A percentile compares a stretch with the other conserved stretches of the same genome.
These are phyloP conservation scores for Cheilosia scutellata DNA, from an alignment of 2,888 invertebrate genomes.

Conservation along the genomic window DNA sequence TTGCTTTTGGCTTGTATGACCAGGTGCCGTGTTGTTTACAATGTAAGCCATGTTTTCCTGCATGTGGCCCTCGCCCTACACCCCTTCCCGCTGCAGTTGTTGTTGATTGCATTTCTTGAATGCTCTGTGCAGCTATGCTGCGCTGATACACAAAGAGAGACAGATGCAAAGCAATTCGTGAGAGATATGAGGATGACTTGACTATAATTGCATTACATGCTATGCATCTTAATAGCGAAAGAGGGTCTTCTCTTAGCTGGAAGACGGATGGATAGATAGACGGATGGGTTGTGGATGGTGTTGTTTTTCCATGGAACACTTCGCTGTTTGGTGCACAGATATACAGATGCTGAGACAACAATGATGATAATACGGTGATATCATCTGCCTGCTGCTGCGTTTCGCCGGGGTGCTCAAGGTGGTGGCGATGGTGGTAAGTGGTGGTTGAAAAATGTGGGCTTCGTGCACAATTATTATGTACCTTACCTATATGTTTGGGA, in stretches of 20 bases:
- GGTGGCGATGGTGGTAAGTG: neutral
- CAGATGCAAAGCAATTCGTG: slow-evolving; percentile 16
- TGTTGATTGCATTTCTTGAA: slow-evolving; percentile 4
- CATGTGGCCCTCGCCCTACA: no score
- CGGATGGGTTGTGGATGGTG: slow-evolving; percentile 34
- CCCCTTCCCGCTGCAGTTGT: neutral
- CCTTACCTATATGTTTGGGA: no score
- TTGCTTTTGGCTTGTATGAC: slow-evolving; percentile 53
- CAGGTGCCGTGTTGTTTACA: slow-evolving; percentile 68
- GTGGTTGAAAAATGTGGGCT: slow-evolving; percentile 16
- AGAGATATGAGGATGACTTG: slow-evolving; percentile 43
- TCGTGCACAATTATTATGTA: slow-evolving; percentile 9
- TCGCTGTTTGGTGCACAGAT: slow-evolving; percentile 12
- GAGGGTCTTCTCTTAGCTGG: neutral
- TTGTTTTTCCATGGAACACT: slow-evolving; percentile 53
- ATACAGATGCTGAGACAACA: slow-evolving; percentile 12
- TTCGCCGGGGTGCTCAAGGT: slow-evolving; percentile 13
- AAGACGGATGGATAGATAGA: slow-evolving; percentile 3
- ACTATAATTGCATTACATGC: slow-evolving; percentile 61
- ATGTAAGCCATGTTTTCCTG: slow-evolving; percentile 50
- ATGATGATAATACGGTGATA: slow-evolving; percentile 15
- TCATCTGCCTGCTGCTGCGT: slow-evolving; percentile 13
- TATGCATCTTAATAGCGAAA: slow-evolving; percentile 42
- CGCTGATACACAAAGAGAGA: neutral
- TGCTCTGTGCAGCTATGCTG: no score